These are phyloP conservation scores for Forbesichthys agassizii DNA, from an alignment of 2,113 vertebrate genomes.

Conservation along the genomic window DNA sequence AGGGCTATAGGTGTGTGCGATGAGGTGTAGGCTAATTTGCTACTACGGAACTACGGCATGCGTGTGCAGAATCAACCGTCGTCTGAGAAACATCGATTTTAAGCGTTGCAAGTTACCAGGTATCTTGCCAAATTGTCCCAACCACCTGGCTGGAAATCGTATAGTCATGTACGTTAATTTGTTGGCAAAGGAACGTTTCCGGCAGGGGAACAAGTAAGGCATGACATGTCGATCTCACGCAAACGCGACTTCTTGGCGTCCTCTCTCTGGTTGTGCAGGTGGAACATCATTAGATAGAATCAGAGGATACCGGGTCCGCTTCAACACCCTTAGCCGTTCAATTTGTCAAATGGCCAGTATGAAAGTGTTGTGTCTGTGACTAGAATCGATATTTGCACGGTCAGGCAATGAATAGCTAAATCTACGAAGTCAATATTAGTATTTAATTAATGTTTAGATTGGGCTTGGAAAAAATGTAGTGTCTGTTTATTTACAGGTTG, in stretches of 20 bases:
- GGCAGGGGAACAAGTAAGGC: too few species aligned
- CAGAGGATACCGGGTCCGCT: not conserved
- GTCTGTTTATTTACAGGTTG: not conserved
- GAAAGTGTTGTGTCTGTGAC: too few species aligned
- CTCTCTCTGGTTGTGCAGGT: slow-evolving; percentile 43
- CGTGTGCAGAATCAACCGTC: slow-evolving; percentile 4
- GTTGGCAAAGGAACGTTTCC: too few species aligned
- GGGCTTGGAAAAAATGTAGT: not conserved
- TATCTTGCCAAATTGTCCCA: slow-evolving; percentile 7
- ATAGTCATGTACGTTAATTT: too few species aligned
- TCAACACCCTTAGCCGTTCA: too few species aligned
- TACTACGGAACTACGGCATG: too few species aligned
- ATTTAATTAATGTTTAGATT: not conserved
- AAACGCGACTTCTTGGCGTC: slow-evolving; percentile 26
- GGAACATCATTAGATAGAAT: slow-evolving; percentile 15
- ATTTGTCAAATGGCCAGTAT: too few species aligned
- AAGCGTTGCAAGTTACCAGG: slow-evolving; percentile 52
- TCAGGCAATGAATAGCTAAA: not conserved
- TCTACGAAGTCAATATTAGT: not conserved
- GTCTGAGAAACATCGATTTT: slow-evolving; percentile 51
- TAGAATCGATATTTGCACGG: too few species aligned
- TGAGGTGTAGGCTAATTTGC: too few species aligned
- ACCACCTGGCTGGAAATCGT: slow-evolving; percentile 15
- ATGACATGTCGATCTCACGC: slow-evolving; percentile 31
- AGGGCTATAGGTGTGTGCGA: not conserved